phyloP scores from a whole-genome alignment of 2,113 vertebrate species.

The Podarcis cretensis region DNA sequence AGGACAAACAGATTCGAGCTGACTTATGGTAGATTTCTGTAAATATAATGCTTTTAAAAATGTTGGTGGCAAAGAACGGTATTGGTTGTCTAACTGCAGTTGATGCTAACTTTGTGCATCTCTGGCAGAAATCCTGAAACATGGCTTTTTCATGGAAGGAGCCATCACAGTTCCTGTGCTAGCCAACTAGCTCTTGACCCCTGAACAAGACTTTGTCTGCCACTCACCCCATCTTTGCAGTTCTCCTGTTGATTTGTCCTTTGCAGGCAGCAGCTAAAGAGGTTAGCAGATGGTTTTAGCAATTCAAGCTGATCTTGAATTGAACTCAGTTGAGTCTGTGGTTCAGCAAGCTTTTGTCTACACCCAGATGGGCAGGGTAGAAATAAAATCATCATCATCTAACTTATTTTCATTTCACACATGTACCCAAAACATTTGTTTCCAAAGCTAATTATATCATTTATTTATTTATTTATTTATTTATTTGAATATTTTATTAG shows the following conservation, averaged over 20 bases:
- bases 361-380: not conserved
- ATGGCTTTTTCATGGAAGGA: not conserved
- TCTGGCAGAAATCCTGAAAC: not conserved
- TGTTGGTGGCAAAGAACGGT: not conserved
- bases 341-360: not conserved
- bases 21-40: not conserved
- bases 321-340: not conserved
- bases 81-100: rapidly evolving
- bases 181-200: not conserved
- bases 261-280: not conserved
- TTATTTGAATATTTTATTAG: too few species aligned
- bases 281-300: not conserved
- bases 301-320: not conserved
- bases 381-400: not conserved
- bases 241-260: not conserved
- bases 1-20: not conserved
- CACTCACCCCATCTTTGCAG: not conserved
- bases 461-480: not conserved
- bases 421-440: not conserved
- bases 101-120: not conserved
- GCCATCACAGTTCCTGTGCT: too few species aligned
- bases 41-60: not conserved
- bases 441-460: not conserved
- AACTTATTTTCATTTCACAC: not conserved
- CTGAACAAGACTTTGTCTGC: not conserved